Conservation (phyloP, 2,113 vertebrate species). For the Excalfactoria chinensis region DNA sequence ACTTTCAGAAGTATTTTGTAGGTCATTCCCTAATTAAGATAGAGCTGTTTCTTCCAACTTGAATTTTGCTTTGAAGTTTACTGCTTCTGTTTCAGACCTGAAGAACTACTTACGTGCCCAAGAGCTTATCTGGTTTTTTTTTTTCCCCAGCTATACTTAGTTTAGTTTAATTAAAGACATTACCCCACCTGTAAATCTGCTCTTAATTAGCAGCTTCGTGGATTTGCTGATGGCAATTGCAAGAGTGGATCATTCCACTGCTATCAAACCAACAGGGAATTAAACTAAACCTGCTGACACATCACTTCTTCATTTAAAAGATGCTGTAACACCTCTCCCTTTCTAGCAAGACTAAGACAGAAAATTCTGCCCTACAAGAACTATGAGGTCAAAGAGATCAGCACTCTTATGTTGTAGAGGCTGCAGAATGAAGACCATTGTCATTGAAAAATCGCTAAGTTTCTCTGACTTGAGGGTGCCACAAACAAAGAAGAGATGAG, state of each 20-base stretch:
- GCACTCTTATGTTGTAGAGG: background rate
- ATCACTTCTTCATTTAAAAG: conserved; percentile 29
- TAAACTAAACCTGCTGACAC: conserved; percentile 12
- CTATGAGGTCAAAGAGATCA: background rate
- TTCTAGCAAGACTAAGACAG: background rate
- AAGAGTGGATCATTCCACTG: conserved; percentile 34
- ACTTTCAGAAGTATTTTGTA: conserved; percentile 29
- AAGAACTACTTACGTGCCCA: conserved; percentile 42
- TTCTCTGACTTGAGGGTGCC: background rate
- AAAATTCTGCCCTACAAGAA: background rate
- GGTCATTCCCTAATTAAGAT: conserved; percentile 66
- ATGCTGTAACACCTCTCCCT: background rate
- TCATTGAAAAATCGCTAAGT: background rate
- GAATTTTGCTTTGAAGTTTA: conserved; percentile 67
- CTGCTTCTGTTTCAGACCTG: conserved; percentile 38
- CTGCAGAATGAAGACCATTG: background rate
- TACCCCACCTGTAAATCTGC: conserved; percentile 66
- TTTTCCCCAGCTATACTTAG: conserved; percentile 24
- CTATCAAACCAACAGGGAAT: conserved; percentile 21
- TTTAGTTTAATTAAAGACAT: conserved; percentile 64
- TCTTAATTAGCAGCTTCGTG: conserved; percentile 62
- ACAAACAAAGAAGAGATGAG: background rate
- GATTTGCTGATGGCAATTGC: conserved; percentile 63
- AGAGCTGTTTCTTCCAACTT: conserved; percentile 47
- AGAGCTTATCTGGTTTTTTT: conserved; percentile 39